Evolutionary conservation across 2,888 invertebrate species (phyloP), one percentile per base, ranked within the genome.

Genomic region (Crioceris asparagi): DNA sequence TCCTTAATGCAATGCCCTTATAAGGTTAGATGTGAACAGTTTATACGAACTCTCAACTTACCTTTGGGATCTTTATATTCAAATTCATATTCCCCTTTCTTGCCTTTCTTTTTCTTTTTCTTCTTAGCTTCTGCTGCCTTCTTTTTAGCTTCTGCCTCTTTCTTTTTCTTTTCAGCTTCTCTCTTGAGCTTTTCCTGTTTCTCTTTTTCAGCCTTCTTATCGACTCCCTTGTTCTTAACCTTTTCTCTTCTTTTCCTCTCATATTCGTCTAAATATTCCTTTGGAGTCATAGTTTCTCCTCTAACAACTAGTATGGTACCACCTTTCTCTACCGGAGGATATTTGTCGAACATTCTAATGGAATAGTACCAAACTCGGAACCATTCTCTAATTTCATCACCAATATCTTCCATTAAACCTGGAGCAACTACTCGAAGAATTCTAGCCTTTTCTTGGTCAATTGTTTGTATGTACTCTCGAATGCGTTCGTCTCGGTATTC

Each of bases 371-470:
- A 83, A 36, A 74, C 65, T 31, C 68, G 57, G 54, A 83, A 79
- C 85, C 85, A 86, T 52, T 76, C 74, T 39, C 80, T 68, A 38
- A 87, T 74, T 66, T 86, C 83, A 44, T 75, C 78, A 25, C 77
- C 74, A 57, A 85, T 80, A 49, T 80, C 79, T 54, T 86, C 85
- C 63, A 79, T 74, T 44, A 84, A 67, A 23, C 73, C 67, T 4
- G 72, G 74, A 50, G 69, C 67, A 32, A 71, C 61, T 3, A 74
- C 61, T 44, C 61, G 57, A 14, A 75, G 52, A 14, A 74, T 63
- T 12, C 69, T 64, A 16, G 64, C 53, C 49, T 70, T 69, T 58
- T 75, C 74, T 39, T 65, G 67, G 2, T 69, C 35, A 42, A 67
- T 62, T 48, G 64, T 55, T 48, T 66, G 48, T 38, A 71, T 39